Conservation (phyloP, 2,113 vertebrate species). For the Circaetus gallicus region DNA sequence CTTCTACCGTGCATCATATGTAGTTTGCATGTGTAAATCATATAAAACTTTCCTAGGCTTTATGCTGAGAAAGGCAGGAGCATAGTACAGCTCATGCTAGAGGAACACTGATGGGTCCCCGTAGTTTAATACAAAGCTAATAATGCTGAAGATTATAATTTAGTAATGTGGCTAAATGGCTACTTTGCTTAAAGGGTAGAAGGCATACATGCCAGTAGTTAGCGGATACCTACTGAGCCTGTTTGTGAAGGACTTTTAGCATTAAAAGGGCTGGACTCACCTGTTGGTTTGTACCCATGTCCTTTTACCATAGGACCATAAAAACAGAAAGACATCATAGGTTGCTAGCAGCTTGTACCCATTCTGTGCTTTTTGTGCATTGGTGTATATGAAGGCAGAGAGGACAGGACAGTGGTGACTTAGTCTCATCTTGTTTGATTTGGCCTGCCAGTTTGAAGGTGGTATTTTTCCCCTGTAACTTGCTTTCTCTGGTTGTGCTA, state of each 20-base stretch:
- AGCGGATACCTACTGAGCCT: neutral
- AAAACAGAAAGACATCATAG: neutral
- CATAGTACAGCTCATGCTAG: neutral
- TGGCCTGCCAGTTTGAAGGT: neutral
- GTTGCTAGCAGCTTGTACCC: neutral
- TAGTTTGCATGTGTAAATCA: neutral
- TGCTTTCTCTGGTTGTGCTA: neutral
- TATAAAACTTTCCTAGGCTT: neutral
- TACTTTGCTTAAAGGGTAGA: neutral
- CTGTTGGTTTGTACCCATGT: neutral
- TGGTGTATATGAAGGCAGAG: neutral
- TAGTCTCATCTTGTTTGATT: neutral
- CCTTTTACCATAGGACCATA: neutral
- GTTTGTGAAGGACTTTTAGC: neutral
- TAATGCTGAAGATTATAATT: neutral
- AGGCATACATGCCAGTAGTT: neutral
- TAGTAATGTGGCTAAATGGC: neutral
- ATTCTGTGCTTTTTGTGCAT: neutral
- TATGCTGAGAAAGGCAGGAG: neutral
- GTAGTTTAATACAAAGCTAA: neutral
- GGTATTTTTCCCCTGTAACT: neutral
- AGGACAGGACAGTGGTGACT: neutral
- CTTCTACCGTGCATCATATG: neutral
- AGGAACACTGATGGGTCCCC: neutral
- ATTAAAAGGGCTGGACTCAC: neutral